Base-by-base conservation (phyloP, 2,113 vertebrate species). In the Solea solea region DNA sequence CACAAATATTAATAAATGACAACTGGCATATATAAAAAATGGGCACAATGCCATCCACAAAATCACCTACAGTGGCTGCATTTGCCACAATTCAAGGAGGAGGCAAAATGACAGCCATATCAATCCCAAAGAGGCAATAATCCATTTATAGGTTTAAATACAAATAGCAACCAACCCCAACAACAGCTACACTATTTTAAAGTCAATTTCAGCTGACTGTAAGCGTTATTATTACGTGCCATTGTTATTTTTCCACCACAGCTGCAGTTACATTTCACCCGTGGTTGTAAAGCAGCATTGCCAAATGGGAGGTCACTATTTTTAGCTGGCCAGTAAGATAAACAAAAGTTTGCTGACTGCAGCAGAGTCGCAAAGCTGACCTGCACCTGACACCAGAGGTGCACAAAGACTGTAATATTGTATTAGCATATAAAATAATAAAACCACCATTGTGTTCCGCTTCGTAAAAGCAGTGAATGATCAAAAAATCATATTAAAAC, bases 281-380 rank as follows among this genome's bases (percentile, higher is more conserved):
- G 52, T n/a, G 54, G 12, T n/a, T 49, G 39, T 51, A 25, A 73
- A 67, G 56, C 40, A 49, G 9, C 51, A 7, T 4, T 50, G 21
- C 34, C 57, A 57, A 55, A 66, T 21, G 55, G 56, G 48, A 21
- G 8, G 1, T 3, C 1, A 0, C 85, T 92, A 92, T 91, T 89
- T 90, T 84, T 90, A 90, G 84, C 48, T 66, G 85, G 64, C 90
- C 86, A 84, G 90, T 77, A 86, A 91, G 63, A 11, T 54, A 13
- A n/a, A 9, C 8, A 80, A 85, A 85, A 69, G 60, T 76, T 58
- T 74, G 52, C 70, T 64, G 75, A 73, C 66, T 3, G 9, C 53
- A 48, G 67, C 50, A 67, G 42, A 50, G 15, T 25, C 3, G 9
- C 15, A 42, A 41, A 51, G 51, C 16, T n/a, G 40, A 68, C 45